Evolutionary conservation across 2,797 vertebrate genomes (phyloP), one percentile per base, ranked within the genome.

Genomic region (Ctenopoma kingsleyae): DNA sequence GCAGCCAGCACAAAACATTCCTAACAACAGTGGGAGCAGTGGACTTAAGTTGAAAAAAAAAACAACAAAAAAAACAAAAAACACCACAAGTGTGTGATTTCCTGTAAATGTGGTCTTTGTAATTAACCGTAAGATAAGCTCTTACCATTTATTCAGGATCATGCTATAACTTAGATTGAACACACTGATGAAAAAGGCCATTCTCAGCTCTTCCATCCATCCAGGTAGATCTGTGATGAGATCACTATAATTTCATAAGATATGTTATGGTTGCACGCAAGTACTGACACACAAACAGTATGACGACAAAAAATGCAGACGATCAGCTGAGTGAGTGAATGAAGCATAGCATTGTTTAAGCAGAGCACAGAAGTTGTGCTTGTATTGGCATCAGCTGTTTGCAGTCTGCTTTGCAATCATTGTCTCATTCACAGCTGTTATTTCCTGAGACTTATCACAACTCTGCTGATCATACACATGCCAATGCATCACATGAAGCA

Each of bases 1-100:
- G 38, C 27, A 54, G 55, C 63, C 63, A 17, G 54, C 48, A 55
- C 56, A 74, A 67, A 70, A 62, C 74, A 69, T 27, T 55, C 63
- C 57, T 65, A 51, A 68, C 70, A 56, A 44, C 67, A 52, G 63
- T 1, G 67, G 51, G 30, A 60, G 52, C 68, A 60, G 23, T 27
- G 20, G 13, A 38, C 55, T 62, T 32, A 44, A 76, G 43, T 15
- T 51, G 46, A 47, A 49, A 30, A 8, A 16, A 13, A 40, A 35
- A 27, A n/a, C n/a, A n/a, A n/a, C n/a, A n/a, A n/a, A n/a, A n/a
- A n/a, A n/a, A n/a, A n/a, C n/a, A n/a, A n/a, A 47, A 36, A 50
- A 41, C 23, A 61, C 17, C 6, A 3, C 7, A 1, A 17, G 5
- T 9, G 19, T 46, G 44, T 19, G n/a, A 9, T 7, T 44, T 3